phyloP scores from a whole-genome alignment of 2,888 invertebrate genomes.

The Zaprionus bogoriensis region DNA sequence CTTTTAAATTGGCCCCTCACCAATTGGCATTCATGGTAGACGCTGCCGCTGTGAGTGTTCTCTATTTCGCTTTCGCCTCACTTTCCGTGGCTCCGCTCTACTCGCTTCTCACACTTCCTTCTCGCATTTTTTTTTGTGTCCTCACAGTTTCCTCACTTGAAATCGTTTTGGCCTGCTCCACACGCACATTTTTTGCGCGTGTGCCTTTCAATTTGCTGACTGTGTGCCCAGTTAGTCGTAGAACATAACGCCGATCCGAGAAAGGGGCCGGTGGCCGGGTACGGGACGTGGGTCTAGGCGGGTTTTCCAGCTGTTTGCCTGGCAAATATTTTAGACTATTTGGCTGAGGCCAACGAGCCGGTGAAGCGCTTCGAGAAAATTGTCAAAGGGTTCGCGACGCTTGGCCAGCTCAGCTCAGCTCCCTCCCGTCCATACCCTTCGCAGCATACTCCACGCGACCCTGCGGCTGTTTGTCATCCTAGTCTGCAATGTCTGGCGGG shows the following conservation, averaged over 20 bases:
- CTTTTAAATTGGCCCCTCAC: slow-evolving; percentile 67
- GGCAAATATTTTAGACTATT: slow-evolving; percentile 59
- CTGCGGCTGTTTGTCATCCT: slow-evolving; percentile 58
- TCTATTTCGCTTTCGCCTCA: slow-evolving; percentile 9
- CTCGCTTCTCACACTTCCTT: neutral
- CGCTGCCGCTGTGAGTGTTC: slow-evolving; percentile 9
- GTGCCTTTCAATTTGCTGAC: slow-evolving; percentile 63
- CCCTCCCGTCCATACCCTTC: neutral
- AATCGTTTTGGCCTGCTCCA: slow-evolving; percentile 36
- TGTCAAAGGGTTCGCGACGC: slow-evolving; percentile 54
- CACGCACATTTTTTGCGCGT: slow-evolving; percentile 28
- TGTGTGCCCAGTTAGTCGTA: slow-evolving; percentile 54
- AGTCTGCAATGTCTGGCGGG: slow-evolving; percentile 49
- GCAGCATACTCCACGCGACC: neutral
- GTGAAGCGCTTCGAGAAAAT: slow-evolving; percentile 42
- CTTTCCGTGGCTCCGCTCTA: neutral
- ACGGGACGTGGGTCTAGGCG: neutral
- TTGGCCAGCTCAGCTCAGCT: neutral
- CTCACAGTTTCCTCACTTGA: slow-evolving; percentile 22
- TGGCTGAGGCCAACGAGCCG: slow-evolving; percentile 52
- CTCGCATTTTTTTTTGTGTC: neutral
- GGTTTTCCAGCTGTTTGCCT: slow-evolving; percentile 64
- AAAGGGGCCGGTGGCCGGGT: neutral
- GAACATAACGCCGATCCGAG: slow-evolving; percentile 26
- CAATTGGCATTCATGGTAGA: slow-evolving; percentile 63